Evolutionary conservation across 2,113 vertebrate genomes (phyloP).

Genomic region (Thermophis baileyi): DNA sequence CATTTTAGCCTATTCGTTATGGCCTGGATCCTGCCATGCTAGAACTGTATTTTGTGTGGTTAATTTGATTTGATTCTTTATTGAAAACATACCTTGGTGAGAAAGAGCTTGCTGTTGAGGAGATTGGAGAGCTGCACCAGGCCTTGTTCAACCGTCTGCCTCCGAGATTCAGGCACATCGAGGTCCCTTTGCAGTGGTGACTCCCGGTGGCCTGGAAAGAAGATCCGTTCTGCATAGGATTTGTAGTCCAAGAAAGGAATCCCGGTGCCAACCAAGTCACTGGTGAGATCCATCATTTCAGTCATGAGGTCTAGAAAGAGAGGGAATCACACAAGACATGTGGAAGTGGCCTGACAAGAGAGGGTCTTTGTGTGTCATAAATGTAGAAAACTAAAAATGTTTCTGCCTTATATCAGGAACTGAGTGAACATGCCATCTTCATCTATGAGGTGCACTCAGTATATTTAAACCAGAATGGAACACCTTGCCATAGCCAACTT

Average conservation of each 20-base stretch:
- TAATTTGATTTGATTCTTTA: background rate
- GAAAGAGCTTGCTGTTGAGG: conserved; percentile 98
- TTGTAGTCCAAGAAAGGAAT: conserved; percentile 97
- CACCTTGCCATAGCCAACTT: background rate
- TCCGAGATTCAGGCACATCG: conserved; percentile 88
- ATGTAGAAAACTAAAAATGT: background rate
- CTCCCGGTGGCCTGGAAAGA: conserved; percentile 94
- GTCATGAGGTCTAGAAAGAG: conserved; percentile 90
- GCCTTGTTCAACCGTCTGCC: conserved; percentile 94
- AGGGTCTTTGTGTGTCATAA: too few species aligned
- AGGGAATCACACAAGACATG: conserved; percentile 7
- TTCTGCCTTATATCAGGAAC: background rate
- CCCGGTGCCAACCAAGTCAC: conserved; percentile 91
- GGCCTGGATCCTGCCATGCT: background rate
- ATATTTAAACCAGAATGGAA: background rate
- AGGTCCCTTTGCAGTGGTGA: conserved; percentile 89
- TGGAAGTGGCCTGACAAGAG: background rate
- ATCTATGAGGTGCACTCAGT: background rate
- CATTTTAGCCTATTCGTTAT: background rate
- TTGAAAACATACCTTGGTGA: conserved; percentile 84
- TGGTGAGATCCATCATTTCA: conserved; percentile 98
- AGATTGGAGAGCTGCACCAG: conserved; percentile 95
- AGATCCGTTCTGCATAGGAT: conserved; percentile 92
- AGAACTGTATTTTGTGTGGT: too few species aligned
- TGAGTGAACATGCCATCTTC: background rate